Percentiles rank a stretch among this genome's conserved stretches.
Evolutionary conservation across 2,797 vertebrate genomes (phyloP).

Genomic region (Anguilla pacifica): DNA sequence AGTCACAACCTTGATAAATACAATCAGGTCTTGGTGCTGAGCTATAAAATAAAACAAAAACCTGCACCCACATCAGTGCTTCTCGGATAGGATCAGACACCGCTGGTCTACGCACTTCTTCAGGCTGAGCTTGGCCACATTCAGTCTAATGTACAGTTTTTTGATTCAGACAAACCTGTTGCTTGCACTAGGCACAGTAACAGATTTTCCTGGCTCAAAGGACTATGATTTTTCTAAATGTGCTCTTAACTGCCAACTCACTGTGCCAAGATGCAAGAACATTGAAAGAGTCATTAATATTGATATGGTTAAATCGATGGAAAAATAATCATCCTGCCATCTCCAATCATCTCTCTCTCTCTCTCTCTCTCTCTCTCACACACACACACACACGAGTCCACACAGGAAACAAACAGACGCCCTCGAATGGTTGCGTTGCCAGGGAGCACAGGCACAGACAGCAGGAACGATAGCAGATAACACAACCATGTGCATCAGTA

Average conservation of each 20-base stretch:
- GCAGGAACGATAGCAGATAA: not conserved
- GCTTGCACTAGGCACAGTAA: not conserved
- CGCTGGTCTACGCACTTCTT: not conserved
- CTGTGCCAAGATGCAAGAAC: not conserved
- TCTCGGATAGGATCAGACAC: too few relatives aligned
- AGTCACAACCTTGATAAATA: too few relatives aligned
- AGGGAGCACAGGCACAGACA: not conserved
- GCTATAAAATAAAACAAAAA: too few relatives aligned
- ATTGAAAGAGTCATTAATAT: not conserved
- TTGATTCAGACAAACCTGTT: not conserved
- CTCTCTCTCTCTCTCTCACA: not conserved
- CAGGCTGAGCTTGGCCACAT: not conserved
- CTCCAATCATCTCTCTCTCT: too few relatives aligned
- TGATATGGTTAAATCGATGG: conserved; percentile 6
- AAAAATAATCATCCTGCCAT: not conserved
- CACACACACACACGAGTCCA: not conserved
- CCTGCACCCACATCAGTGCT: not conserved
- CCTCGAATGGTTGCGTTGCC: not conserved
- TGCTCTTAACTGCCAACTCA: not conserved
- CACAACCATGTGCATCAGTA: not conserved
- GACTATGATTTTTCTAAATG: not conserved
- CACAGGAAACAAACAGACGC: not conserved
- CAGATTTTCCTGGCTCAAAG: not conserved
- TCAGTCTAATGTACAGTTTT: not conserved
- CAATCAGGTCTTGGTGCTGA: too few relatives aligned